Percentiles rank a stretch among this genome's conserved stretches.
These are phyloP conservation scores for Motacilla alba DNA, from an alignment of 2,113 vertebrate genomes.

Conservation along the genomic window DNA sequence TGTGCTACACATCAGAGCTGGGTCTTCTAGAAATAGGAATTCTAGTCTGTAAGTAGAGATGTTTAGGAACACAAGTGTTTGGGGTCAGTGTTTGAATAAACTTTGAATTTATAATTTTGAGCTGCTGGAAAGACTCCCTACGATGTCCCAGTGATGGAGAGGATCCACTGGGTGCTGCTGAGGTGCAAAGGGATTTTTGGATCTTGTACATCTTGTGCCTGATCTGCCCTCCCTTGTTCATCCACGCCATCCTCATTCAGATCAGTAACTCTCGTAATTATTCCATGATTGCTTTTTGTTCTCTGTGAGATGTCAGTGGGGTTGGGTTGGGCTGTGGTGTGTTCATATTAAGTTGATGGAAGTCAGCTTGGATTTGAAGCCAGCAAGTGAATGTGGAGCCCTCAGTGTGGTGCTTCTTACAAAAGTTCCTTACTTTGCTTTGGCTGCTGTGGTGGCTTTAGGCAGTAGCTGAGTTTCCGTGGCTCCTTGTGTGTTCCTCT, in stretches of 20 bases:
- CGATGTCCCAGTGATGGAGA: rapidly evolving
- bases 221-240: background rate
- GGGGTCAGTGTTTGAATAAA: background rate
- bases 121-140: background rate
- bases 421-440: background rate
- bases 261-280: background rate
- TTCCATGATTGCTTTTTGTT: background rate
- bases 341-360: background rate
- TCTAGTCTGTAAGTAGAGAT: background rate
- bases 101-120: background rate
- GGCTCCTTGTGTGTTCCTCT: background rate
- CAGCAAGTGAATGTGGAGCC: background rate
- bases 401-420: background rate
- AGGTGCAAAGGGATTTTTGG: background rate
- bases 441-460: background rate
- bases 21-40: background rate
- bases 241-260: background rate
- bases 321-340: background rate
- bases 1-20: background rate
- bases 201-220: rapidly evolving
- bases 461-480: background rate
- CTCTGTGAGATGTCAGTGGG: background rate
- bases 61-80: background rate
- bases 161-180: background rate
- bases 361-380: background rate